Base-by-base conservation (phyloP, 92 coral and sea anemone species). In the Galaxea fascicularis region DNA sequence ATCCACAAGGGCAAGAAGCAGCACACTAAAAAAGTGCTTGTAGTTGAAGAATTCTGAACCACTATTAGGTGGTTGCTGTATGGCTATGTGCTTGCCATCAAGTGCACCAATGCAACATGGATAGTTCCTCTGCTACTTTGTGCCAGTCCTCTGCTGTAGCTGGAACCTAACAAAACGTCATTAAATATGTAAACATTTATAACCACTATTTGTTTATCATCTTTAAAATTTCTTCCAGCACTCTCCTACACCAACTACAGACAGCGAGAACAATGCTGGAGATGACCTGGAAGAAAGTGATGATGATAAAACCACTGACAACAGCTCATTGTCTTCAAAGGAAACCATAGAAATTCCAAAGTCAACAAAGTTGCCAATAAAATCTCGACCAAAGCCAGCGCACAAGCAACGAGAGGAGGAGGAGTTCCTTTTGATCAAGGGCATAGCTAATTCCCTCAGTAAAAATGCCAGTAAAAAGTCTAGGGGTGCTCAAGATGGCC, bases 31-130 rank as follows among this genome's bases (percentile, higher is more conserved):
- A 71, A 83, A 78, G 51, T 84, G 89, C 66, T 84, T 89, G 78
- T 84, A 89, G 53, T 76, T 89, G 60, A 66, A 88, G 63, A 76
- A 91, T 58, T 91, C 83, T 9, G 94, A 91, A 12, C 93, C 91
- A 86, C 77, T 76, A 21, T 77, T 16, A 4, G 39, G 18, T n/a
- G 91, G 93, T 51, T 76, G 88, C 67, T 84, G 76, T 18, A 90
- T 71, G 7, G 93, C 88, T 14, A 90, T 76, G 52, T 90, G 91
- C 56, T 90, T 90, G 10, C 90, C 93, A 53, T 90, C 93, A 20
- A 90, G 22, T 71, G 90, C 90, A 1, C 93, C 88, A 0, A 90
- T 76, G 59, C 88, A 88, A 77, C 68, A 25, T 16, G 84, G 89
- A 24, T 77, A 89, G 52, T 84, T 84, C 86, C 92, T 31, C 78